Evolutionary conservation across 2,113 vertebrate genomes (phyloP).

Genomic region (Callospermophilus lateralis): DNA sequence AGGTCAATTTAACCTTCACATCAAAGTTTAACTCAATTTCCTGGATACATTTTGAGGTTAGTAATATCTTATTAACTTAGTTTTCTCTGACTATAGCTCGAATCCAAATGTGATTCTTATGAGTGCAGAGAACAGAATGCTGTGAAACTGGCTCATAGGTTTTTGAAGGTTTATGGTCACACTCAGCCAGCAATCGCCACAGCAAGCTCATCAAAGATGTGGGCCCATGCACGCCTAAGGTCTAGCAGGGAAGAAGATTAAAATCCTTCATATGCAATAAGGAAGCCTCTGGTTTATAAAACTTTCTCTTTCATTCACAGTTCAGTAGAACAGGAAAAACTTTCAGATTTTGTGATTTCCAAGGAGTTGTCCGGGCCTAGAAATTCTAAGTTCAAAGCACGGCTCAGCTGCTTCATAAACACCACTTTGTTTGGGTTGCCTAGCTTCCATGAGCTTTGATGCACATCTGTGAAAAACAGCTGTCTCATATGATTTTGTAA

Average conservation of each 20-base stretch:
- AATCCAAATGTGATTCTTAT: slow-evolving; percentile 71
- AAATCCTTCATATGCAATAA: not conserved
- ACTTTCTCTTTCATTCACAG: not conserved
- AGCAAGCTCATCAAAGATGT: not conserved
- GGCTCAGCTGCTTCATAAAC: not conserved
- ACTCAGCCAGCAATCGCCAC: not conserved
- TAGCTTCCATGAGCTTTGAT: not conserved
- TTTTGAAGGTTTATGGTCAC: not conserved
- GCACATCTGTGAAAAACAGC: not conserved
- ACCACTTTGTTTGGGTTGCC: not conserved
- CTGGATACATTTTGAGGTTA: slow-evolving; percentile 70
- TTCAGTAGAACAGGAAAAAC: not conserved
- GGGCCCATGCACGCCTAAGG: not conserved
- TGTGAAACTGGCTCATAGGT: not conserved
- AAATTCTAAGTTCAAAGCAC: not conserved
- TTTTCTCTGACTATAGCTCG: slow-evolving; percentile 73
- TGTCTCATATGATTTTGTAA: not conserved
- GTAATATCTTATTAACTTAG: slow-evolving; percentile 79
- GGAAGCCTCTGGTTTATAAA: not conserved
- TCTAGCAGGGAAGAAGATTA: not conserved
- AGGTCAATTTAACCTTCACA: slow-evolving; percentile 81
- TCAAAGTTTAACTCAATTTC: slow-evolving; percentile 81
- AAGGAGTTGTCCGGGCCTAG: not conserved
- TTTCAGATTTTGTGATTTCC: not conserved
- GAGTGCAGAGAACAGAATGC: not conserved